phyloP scores from a whole-genome alignment of 1,140 invertebrate genomes.

The Heliothis subflexa region DNA sequence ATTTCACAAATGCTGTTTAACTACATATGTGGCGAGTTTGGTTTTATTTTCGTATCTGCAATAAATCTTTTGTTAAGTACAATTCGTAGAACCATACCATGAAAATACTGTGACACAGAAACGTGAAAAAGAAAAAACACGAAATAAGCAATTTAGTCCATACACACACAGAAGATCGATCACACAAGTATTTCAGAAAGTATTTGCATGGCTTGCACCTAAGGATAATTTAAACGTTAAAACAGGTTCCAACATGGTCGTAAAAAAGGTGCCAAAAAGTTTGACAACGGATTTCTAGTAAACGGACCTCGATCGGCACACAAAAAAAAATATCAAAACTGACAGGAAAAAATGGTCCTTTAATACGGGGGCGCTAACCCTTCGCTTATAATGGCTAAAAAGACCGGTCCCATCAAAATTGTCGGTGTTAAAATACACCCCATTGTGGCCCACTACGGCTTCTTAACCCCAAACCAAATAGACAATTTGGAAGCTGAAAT shows the following conservation, averaged over 20 bases:
- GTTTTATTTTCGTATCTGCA: background rate
- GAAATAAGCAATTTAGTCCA: too few relatives aligned
- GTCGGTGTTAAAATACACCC: conserved; percentile 80
- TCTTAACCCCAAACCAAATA: conserved; percentile 80
- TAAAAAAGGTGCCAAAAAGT: conserved; percentile 12
- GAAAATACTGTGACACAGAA: too few relatives aligned
- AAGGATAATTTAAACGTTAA: too few relatives aligned
- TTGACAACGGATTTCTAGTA: background rate
- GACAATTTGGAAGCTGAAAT: conserved; percentile 77
- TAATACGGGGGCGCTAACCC: conserved; percentile 67
- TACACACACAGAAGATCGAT: too few relatives aligned
- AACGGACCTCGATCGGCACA: background rate
- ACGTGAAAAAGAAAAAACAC: too few relatives aligned
- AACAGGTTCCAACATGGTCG: too few relatives aligned
- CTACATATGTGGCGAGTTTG: conserved; percentile 38
- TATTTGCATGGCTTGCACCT: too few relatives aligned
- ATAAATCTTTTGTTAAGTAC: too few relatives aligned
- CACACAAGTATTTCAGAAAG: too few relatives aligned
- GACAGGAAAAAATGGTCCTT: conserved; percentile 52
- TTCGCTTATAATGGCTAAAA: conserved; percentile 64
- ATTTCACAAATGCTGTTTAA: conserved; percentile 42
- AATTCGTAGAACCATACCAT: too few relatives aligned
- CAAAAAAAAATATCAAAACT: conserved; percentile 50
- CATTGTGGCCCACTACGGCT: conserved; percentile 73
- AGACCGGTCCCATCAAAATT: conserved; percentile 73